Evolutionary conservation across 2,888 invertebrate genomes (phyloP).

Genomic region (Miltochrista miniata): DNA sequence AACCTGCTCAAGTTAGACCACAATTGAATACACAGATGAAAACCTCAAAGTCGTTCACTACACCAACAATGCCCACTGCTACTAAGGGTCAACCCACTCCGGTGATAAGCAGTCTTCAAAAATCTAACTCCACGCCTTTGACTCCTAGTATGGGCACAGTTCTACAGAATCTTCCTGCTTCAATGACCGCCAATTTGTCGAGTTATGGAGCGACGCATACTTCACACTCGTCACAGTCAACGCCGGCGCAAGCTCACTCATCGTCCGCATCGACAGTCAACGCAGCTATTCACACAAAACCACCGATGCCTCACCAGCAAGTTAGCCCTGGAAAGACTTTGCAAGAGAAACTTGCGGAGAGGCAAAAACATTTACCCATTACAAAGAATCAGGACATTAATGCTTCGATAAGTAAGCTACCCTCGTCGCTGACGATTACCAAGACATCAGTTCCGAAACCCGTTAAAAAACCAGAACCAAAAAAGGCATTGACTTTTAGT

Average conservation of each 20-base stretch:
- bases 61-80: background rate
- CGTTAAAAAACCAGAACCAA: slow-evolving; percentile 58
- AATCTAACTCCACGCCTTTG: slow-evolving; percentile 41
- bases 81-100: slow-evolving; percentile 45
- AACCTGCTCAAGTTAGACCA: slow-evolving; percentile 35
- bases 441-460: slow-evolving; percentile 63
- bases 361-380: slow-evolving; percentile 79
- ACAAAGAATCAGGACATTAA: slow-evolving; percentile 58
- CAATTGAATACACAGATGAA: slow-evolving; percentile 38
- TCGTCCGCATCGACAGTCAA: slow-evolving; percentile 54
- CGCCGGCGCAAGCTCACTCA: slow-evolving; percentile 65
- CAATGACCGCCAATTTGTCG: slow-evolving; percentile 61
- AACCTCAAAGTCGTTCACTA: slow-evolving; percentile 45
- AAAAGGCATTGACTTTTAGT: slow-evolving; percentile 60
- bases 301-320: slow-evolving; percentile 69
- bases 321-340: slow-evolving; percentile 85
- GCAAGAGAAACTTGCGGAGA: slow-evolving; percentile 87
- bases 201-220: slow-evolving; percentile 40
- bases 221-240: slow-evolving; percentile 35
- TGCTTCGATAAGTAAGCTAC: slow-evolving; percentile 73
- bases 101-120: slow-evolving; percentile 30
- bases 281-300: slow-evolving; percentile 61
- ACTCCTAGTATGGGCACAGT: slow-evolving; percentile 73
- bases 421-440: slow-evolving; percentile 80
- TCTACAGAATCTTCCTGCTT: slow-evolving; percentile 63